Evolutionary conservation across 2,113 vertebrate species (phyloP).

Genomic region (Spea multiplicata): DNA sequence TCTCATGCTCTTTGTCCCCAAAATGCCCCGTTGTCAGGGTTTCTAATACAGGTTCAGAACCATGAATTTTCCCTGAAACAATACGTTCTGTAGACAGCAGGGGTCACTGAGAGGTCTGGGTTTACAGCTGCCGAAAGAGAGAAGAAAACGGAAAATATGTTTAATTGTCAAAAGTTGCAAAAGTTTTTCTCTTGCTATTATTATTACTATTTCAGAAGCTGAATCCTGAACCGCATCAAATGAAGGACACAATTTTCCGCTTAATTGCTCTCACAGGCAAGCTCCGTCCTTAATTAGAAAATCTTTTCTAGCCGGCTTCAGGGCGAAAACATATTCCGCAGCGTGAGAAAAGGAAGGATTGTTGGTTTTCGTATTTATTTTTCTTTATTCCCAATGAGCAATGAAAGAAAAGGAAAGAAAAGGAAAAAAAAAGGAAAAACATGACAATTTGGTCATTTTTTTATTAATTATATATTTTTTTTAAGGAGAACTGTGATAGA

Average conservation of each 20-base stretch:
- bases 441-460: too few species aligned
- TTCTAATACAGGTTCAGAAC: too few species aligned
- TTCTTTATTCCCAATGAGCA: too few species aligned
- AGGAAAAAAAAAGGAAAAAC: too few species aligned
- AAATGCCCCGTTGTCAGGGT: too few species aligned
- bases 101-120: background rate
- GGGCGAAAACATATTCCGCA: constrained; percentile 25
- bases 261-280: constrained; percentile 61
- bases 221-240: constrained; percentile 50
- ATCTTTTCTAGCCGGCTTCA: constrained; percentile 52
- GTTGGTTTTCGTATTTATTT: constrained; percentile 27
- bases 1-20: too few species aligned
- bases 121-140: constrained; percentile 26
- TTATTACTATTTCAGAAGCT: constrained; percentile 42
- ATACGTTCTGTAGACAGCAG: background rate
- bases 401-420: too few species aligned
- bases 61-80: background rate
- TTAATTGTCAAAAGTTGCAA: constrained; percentile 53
- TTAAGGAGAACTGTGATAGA: too few species aligned
- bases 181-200: constrained; percentile 33
- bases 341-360: constrained; percentile 37
- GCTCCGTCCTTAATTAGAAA: constrained; percentile 61
- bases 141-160: constrained; percentile 26
- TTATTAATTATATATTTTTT: too few species aligned
- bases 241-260: constrained; percentile 48